Percentiles rank a stretch among this genome's conserved stretches.
Evolutionary conservation across 1,140 invertebrate genomes (phyloP).

Genomic region (Aphaenogaster ashmeadi): DNA sequence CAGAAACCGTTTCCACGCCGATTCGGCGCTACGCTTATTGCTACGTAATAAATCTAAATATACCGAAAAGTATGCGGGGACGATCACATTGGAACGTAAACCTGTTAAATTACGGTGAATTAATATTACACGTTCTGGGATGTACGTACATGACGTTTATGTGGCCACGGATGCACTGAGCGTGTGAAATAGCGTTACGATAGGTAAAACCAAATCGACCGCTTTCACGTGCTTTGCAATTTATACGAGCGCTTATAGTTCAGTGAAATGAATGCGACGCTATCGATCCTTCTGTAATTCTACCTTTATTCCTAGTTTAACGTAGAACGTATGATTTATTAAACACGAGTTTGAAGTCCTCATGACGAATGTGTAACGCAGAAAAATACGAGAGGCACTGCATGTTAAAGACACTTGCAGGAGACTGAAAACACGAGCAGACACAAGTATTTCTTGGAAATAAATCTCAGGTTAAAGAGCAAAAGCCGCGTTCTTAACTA

Average conservation of each 20-base stretch:
- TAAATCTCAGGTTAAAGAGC: not conserved
- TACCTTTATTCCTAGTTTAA: conserved; percentile 33
- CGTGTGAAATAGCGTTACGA: conserved; percentile 47
- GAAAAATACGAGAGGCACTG: not conserved
- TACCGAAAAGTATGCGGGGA: not conserved
- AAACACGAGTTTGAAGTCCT: conserved; percentile 20
- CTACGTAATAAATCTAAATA: not conserved
- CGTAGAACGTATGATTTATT: conserved; percentile 24
- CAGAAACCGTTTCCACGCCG: not conserved
- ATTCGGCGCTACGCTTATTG: no score
- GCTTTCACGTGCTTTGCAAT: conserved; percentile 67
- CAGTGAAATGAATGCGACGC: conserved; percentile 37
- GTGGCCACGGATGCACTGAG: not conserved
- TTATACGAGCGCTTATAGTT: conserved; percentile 48
- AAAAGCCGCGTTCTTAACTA: not conserved
- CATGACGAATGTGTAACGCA: conserved; percentile 13
- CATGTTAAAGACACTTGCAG: not conserved
- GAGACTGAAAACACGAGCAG: not conserved
- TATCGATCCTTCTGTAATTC: conserved; percentile 47
- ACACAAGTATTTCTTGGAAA: not conserved
- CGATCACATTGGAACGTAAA: not conserved
- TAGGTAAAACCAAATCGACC: conserved; percentile 73
- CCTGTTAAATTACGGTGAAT: not conserved
- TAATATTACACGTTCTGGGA: conserved; percentile 4
- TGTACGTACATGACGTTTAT: conserved; percentile 26